Evolutionary conservation across 2,888 invertebrate species (phyloP).

Genomic region (Melikaiella ostensackeni): DNA sequence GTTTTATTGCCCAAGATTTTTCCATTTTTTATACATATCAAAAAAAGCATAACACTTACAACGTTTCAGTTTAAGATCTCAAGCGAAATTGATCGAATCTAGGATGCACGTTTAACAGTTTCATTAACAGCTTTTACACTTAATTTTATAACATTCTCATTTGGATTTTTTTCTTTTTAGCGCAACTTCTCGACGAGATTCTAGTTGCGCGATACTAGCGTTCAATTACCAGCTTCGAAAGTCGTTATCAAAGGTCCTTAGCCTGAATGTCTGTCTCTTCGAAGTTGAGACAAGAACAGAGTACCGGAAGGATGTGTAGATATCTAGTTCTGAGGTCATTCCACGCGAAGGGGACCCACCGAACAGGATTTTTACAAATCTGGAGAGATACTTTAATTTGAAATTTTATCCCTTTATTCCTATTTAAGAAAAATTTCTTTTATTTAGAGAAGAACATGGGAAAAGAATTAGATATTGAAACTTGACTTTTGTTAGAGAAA

Average conservation of each 20-base stretch:
- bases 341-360: not conserved
- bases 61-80: too few relatives aligned
- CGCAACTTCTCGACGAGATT: constrained; percentile 21
- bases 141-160: too few relatives aligned
- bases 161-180: not conserved
- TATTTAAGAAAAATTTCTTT: not conserved
- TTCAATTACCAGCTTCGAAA: constrained; percentile 57
- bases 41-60: too few relatives aligned
- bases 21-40: not conserved
- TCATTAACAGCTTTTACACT: not conserved
- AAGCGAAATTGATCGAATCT: too few relatives aligned
- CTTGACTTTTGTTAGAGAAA: not conserved
- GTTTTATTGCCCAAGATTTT: not conserved
- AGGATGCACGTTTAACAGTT: too few relatives aligned
- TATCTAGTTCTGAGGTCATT: not conserved
- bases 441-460: not conserved
- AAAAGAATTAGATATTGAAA: not conserved
- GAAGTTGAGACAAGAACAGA: constrained; percentile 47
- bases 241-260: constrained; percentile 51
- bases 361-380: not conserved
- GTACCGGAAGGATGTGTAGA: constrained; percentile 1
- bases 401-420: not conserved
- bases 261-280: constrained; percentile 42
- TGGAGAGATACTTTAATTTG: too few relatives aligned
- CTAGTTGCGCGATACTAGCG: constrained; percentile 41